Conservation (phyloP, 2,113 vertebrate species). For the Muscicapa adusta region DNA sequence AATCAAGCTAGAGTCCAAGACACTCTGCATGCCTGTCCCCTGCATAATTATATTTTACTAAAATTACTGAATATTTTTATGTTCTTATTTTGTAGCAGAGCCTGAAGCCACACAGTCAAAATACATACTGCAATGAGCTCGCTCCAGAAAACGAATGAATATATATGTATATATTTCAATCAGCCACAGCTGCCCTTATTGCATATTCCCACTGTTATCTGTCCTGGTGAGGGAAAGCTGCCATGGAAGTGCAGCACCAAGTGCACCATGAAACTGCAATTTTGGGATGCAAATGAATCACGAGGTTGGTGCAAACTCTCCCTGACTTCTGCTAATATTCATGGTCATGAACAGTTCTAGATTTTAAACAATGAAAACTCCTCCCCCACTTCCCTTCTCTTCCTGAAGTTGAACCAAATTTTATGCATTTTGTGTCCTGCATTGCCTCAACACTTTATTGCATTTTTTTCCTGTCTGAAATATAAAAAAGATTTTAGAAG, state of each 20-base stretch:
- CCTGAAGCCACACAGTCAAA: background rate
- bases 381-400: accelerated
- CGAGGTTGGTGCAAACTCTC: background rate
- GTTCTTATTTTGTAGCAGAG: background rate
- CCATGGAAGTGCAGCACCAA: background rate
- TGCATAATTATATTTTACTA: background rate
- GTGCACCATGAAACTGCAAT: too few species aligned
- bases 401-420: background rate
- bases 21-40: background rate
- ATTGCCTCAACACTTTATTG: background rate
- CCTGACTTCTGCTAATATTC: background rate
- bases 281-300: background rate
- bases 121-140: background rate
- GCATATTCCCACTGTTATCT: accelerated
- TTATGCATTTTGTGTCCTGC: background rate
- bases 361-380: background rate
- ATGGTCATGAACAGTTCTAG: background rate
- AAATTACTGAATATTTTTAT: background rate
- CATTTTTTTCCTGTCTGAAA: background rate
- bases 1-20: background rate
- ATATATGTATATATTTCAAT: background rate
- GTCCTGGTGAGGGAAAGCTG: background rate
- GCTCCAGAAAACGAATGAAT: background rate
- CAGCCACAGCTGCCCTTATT: background rate
- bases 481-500: background rate